phyloP scores from a whole-genome alignment of 2,888 invertebrate species.

The Cheilosia soror region DNA sequence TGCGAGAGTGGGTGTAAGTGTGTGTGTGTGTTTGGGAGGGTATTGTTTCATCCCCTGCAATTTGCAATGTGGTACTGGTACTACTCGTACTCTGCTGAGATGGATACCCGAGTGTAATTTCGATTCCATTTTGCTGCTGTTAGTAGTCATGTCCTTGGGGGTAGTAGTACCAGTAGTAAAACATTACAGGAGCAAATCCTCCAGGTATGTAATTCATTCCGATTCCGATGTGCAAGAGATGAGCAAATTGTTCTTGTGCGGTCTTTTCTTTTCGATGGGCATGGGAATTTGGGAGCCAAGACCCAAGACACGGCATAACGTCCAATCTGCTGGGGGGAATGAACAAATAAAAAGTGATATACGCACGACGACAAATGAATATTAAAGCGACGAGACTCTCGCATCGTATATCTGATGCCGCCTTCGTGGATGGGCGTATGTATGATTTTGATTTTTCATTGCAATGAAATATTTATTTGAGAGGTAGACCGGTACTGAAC shows the following conservation, averaged over 20 bases:
- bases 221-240: conserved; percentile 40
- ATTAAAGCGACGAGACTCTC: conserved; percentile 79
- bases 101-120: conserved; percentile 64
- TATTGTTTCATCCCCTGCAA: conserved; percentile 66
- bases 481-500: conserved; percentile 20
- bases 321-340: conserved; percentile 43
- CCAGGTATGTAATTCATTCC: conserved; percentile 70
- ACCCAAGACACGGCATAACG: conserved; percentile 13
- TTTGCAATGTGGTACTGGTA: conserved; percentile 53
- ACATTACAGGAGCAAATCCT: conserved; percentile 61
- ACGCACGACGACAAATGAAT: conserved; percentile 83
- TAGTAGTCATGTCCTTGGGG: conserved; percentile 64
- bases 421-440: not conserved
- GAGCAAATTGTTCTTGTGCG: conserved; percentile 58
- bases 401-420: not conserved
- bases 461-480: conserved; percentile 55
- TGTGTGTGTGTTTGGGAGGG: not conserved
- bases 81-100: conserved; percentile 26
- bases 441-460: conserved; percentile 70
- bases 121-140: conserved; percentile 62
- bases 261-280: conserved; percentile 36
- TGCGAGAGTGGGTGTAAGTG: not conserved
- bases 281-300: conserved; percentile 1
- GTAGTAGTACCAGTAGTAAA: conserved; percentile 54
- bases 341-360: conserved; percentile 83